A percentile compares a stretch with the other conserved stretches of the same genome.
Evolutionary conservation across 2,113 vertebrate genomes (phyloP).

Genomic region (Vombatus ursinus): DNA sequence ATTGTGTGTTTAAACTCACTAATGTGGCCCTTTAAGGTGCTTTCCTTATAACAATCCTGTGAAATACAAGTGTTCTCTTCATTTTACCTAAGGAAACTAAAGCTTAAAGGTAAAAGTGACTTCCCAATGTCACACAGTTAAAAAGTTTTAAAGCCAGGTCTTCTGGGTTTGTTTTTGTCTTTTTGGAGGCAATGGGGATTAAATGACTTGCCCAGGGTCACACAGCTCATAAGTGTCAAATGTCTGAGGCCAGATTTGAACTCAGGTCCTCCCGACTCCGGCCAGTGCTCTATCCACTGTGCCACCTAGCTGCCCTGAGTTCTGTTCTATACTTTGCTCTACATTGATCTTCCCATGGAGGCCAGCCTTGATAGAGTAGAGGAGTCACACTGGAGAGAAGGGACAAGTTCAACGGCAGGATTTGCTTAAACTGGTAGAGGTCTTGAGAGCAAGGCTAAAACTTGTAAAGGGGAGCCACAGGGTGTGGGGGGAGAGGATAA

Average conservation of each 20-base stretch:
- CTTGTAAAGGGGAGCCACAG: too few relatives aligned
- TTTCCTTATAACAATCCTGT: not conserved
- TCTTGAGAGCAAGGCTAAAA: not conserved
- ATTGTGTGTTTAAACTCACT: not conserved
- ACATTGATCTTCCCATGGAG: not conserved
- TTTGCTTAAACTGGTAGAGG: not conserved
- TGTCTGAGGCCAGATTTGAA: too few relatives aligned
- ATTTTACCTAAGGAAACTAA: not conserved
- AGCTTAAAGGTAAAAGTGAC: not conserved
- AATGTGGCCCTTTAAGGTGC: not conserved
- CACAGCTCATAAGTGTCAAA: too few relatives aligned
- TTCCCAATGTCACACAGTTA: not conserved
- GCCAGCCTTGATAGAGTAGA: not conserved
- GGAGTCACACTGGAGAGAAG: not conserved
- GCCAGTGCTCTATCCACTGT: too few relatives aligned
- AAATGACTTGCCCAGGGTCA: too few relatives aligned
- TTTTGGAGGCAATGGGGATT: too few relatives aligned
- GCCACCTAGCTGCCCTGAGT: not conserved
- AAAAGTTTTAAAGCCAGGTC: not conserved
- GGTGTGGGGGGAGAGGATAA: not conserved
- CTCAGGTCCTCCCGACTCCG: too few relatives aligned
- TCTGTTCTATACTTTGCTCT: not conserved
- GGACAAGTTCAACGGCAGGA: not conserved
- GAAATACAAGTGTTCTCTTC: not conserved
- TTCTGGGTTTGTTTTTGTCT: not conserved